phyloP scores from a whole-genome alignment of 1,140 invertebrate species.

The Panonychus citri region DNA sequence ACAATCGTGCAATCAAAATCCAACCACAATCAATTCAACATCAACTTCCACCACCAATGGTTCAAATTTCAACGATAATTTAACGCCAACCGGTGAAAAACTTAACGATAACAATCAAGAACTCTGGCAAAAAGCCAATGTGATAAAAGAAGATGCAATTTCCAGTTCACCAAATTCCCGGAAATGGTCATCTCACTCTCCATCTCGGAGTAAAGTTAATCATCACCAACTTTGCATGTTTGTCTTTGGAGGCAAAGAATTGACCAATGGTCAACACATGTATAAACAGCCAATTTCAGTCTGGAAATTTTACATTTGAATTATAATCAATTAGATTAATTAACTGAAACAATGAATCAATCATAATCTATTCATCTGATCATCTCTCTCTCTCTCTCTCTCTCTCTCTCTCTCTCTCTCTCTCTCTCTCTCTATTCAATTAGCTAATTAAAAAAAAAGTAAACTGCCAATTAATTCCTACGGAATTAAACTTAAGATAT shows the following conservation, averaged over 20 bases:
- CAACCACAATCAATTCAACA: too few species aligned
- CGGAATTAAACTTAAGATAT: too few species aligned
- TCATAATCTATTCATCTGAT: background rate
- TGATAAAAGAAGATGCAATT: constrained; percentile 9
- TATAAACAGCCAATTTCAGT: constrained; percentile 17
- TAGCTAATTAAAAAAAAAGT: too few species aligned
- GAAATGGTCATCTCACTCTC: background rate
- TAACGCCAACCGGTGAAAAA: background rate
- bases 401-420: background rate
- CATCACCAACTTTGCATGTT: constrained; percentile 16
- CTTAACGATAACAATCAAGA: background rate
- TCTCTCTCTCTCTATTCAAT: too few species aligned
- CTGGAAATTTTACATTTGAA: constrained; percentile 18
- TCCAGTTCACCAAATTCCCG: constrained; percentile 3
- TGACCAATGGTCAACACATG: constrained; percentile 6
- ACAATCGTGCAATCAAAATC: constrained; percentile 3
- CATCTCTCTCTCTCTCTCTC: background rate
- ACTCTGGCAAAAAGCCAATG: constrained; percentile 1
- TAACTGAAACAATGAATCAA: too few species aligned
- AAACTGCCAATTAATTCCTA: too few species aligned
- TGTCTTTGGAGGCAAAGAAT: constrained; percentile 17
- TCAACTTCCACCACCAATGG: too few species aligned
- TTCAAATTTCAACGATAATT: too few species aligned
- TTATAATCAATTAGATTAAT: background rate
- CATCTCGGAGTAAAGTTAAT: background rate